phyloP scores from a whole-genome alignment of 2,113 vertebrate genomes.

The Electrona antarctica region DNA sequence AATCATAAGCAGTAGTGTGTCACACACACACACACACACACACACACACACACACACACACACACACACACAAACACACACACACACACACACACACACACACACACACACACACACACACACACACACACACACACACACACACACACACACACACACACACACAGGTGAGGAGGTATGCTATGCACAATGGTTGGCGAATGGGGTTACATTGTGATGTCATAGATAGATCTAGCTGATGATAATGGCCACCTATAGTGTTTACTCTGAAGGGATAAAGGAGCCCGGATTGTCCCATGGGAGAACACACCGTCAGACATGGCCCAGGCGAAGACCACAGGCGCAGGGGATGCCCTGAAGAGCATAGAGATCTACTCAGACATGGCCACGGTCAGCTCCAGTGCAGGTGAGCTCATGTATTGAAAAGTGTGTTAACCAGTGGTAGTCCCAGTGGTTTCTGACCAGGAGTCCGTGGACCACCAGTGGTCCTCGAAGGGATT shows the following conservation, averaged over 20 bases:
- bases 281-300: background rate
- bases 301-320: slow-evolving; percentile 48
- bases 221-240: slow-evolving; percentile 25
- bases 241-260: slow-evolving; percentile 34
- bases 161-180: background rate
- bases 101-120: no score
- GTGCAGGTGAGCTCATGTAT: slow-evolving; percentile 69
- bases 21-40: no score
- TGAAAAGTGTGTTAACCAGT: no score
- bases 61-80: no score
- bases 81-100: no score
- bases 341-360: slow-evolving; percentile 55
- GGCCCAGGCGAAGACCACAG: slow-evolving; percentile 64
- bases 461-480: no score
- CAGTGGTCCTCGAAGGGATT: no score
- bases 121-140: background rate
- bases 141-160: slow-evolving; percentile 7
- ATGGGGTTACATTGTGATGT: slow-evolving; percentile 48
- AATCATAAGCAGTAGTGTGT: no score
- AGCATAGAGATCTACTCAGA: slow-evolving; percentile 74
- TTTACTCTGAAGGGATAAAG: slow-evolving; percentile 4
- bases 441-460: no score
- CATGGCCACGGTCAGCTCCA: slow-evolving; percentile 78
- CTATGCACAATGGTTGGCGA: slow-evolving; percentile 51
- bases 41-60: no score